These are phyloP conservation scores for Gastrophryne carolinensis DNA, from an alignment of 2,797 vertebrate genomes.

Conservation along the genomic window DNA sequence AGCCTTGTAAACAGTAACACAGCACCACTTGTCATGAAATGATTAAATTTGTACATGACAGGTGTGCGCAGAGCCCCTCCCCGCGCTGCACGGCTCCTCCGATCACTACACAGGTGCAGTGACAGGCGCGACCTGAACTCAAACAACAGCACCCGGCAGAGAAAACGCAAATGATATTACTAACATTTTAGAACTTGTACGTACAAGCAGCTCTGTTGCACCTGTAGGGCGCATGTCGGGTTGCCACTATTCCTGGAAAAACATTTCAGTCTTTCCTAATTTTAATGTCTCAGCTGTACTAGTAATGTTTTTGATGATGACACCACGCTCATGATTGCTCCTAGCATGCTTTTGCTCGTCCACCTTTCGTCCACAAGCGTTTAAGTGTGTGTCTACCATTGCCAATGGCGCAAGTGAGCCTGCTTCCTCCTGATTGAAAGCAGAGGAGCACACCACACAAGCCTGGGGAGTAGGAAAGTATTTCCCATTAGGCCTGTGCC, in stretches of 20 bases:
- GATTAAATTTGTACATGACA: neutral
- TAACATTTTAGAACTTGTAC: neutral
- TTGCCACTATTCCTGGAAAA: neutral
- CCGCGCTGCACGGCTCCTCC: neutral
- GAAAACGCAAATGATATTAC: neutral
- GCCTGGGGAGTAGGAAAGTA: no score
- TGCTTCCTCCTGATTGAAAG: no score
- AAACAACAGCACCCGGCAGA: neutral
- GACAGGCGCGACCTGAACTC: neutral
- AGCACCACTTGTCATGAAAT: neutral
- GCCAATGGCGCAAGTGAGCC: no score
- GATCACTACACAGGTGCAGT: neutral
- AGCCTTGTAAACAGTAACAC: no score
- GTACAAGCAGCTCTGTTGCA: neutral
- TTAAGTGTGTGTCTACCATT: no score
- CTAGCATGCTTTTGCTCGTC: no score
- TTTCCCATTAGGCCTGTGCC: no score
- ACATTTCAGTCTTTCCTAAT: neutral
- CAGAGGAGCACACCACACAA: no score
- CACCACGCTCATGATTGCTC: no score
- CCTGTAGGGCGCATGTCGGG: neutral
- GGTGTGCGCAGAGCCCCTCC: neutral
- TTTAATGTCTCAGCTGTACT: neutral
- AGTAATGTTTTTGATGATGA: no score
- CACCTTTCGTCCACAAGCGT: no score